Percentiles rank a stretch among this genome's conserved stretches.
These are phyloP conservation scores for Scleropages formosus DNA, from an alignment of 2,797 vertebrate species.

Conservation along the genomic window DNA sequence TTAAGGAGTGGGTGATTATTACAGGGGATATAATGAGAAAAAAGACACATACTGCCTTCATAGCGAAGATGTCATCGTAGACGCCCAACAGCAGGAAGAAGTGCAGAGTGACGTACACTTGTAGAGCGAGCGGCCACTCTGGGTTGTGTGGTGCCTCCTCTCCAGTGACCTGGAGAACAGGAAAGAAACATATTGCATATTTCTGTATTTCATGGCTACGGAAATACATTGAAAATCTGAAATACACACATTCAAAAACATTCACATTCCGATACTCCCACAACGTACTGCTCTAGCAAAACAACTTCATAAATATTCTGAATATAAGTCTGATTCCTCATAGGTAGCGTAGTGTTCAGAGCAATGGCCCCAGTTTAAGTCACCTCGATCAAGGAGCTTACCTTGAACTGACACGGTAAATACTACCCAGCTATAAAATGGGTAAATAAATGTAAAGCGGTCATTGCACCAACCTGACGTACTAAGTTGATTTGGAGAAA, in stretches of 20 bases:
- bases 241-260: neutral
- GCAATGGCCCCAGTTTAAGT: too few relatives aligned
- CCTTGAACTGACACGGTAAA: too few relatives aligned
- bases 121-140: conserved; percentile 56
- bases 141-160: conserved; percentile 73
- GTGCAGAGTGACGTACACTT: conserved; percentile 72
- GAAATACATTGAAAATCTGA: neutral
- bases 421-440: too few relatives aligned
- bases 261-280: neutral
- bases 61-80: conserved; percentile 75
- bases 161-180: conserved; percentile 74
- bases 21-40: neutral
- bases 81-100: conserved; percentile 72
- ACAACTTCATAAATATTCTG: conserved; percentile 42
- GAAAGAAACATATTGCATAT: neutral
- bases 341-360: too few relatives aligned
- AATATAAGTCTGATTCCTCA: too few relatives aligned
- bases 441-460: too few relatives aligned
- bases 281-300: conserved; percentile 41
- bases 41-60: conserved; percentile 69
- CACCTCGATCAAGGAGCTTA: too few relatives aligned
- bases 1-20: too few relatives aligned
- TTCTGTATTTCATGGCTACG: neutral
- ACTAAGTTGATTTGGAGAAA: neutral
- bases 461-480: too few relatives aligned